phyloP scores from a whole-genome alignment of 2,113 vertebrate genomes.

The Vicugna pacos region DNA sequence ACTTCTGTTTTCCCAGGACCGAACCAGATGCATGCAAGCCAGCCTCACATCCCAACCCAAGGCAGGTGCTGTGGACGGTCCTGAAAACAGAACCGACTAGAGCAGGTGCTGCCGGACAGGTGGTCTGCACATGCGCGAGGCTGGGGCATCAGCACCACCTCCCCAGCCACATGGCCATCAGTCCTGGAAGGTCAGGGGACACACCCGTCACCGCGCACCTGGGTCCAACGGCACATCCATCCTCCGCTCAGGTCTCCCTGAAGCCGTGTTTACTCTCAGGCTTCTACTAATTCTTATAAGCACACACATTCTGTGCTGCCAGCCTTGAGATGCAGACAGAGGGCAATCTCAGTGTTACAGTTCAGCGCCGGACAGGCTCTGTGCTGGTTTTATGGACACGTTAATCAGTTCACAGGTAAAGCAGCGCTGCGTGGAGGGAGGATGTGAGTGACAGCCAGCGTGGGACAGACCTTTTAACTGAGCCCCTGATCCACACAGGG shows the following conservation, averaged over 20 bases:
- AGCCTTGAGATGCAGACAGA: neutral
- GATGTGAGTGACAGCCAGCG: accelerated
- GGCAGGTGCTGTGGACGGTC: neutral
- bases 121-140: too few relatives aligned
- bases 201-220: accelerated
- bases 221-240: accelerated
- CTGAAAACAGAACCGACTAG: neutral
- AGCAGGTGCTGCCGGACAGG: neutral
- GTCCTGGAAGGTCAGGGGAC: accelerated
- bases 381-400: neutral
- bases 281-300: neutral
- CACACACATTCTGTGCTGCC: neutral
- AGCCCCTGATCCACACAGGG: neutral
- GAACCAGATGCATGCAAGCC: neutral
- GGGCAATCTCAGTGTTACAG: accelerated
- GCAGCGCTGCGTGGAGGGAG: accelerated
- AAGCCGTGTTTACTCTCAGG: neutral
- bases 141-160: accelerated
- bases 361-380: neutral
- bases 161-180: accelerated
- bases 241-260: neutral
- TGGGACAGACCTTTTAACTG: neutral
- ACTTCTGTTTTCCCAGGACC: neutral
- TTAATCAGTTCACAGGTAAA: neutral
- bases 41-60: too few relatives aligned